Base-by-base conservation (phyloP, 2,797 vertebrate species). In the Acipenser ruthenus region DNA sequence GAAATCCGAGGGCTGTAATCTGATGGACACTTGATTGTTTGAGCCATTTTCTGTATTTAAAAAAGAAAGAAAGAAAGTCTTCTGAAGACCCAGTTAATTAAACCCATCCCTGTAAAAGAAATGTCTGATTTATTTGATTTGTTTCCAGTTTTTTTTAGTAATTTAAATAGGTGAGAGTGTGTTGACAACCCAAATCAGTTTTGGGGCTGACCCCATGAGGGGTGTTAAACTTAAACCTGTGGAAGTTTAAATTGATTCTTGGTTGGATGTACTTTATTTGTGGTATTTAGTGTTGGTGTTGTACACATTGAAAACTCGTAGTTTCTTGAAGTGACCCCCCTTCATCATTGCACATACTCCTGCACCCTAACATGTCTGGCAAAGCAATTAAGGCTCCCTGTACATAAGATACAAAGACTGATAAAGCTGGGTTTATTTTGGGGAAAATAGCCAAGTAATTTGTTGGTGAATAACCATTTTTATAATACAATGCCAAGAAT, bases 401-500 rank as follows among this genome's bases (percentile, higher is more conserved):
- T 71, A 74, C 78, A 75, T 79, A 80, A 74, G 69, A 70, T 49
- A 50, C 60, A 65, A 60, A 47, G 56, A 60, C 56, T 63, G 64
- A 53, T 55, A 49, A 65, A 56, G 53, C 65, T n/a, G 49, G 52
- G 47, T 65, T 70, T 55, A 66, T 66, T 70, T 53, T 48, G 64
- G 60, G 18, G 81, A 80, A 81, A 79, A 80, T 78, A 82, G 83
- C 82, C 83, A 84, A 86, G 84, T 83, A 83, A 79, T 85, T 78
- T 80, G 83, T 83, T 66, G 71, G 78, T 84, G 66, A 50, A 15
- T 37, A 7, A 37, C 18, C 47, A 77, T 83, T 89, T 89, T 88
- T 88, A 82, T 88, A 86, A 87, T 83, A 86, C 88, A 88, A 89
- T 86, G 87, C 84, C 77, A 86, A 79, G 80, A 90, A 89, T 89